Percentiles rank a stretch among this genome's conserved stretches.
These are phyloP conservation scores for Eurystomus glaucurus DNA, from an alignment of 2,797 vertebrate species.

Conservation along the genomic window DNA sequence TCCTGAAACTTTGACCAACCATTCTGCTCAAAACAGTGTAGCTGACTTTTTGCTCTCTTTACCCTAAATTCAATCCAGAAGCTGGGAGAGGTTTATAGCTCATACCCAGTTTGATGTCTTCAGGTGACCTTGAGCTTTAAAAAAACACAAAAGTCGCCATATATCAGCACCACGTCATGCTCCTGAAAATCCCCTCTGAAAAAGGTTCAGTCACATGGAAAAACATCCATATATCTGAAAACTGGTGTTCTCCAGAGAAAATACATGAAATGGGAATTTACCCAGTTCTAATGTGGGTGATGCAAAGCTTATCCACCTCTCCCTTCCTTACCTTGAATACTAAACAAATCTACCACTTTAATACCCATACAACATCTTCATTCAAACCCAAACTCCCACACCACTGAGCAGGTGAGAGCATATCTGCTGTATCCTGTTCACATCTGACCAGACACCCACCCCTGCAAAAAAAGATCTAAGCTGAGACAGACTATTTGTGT, in stretches of 20 bases:
- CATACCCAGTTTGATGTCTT: neutral
- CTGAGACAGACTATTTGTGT: neutral
- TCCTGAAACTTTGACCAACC: neutral
- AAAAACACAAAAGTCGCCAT: neutral
- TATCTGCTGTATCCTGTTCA: neutral
- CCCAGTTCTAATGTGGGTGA: neutral
- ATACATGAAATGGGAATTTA: neutral
- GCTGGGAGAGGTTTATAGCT: neutral
- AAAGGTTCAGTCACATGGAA: neutral
- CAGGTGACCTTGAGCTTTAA: neutral
- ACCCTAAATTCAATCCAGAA: neutral
- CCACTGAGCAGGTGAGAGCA: neutral
- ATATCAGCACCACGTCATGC: neutral
- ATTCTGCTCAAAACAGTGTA: neutral
- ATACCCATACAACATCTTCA: neutral
- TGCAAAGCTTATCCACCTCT: neutral
- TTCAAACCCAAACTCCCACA: neutral
- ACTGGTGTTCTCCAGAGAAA: neutral
- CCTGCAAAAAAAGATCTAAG: neutral
- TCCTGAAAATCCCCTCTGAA: neutral
- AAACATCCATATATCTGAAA: neutral
- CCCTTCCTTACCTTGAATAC: neutral
- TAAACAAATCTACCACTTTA: neutral
- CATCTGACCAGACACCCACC: accelerated
- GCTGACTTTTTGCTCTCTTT: neutral